These are phyloP conservation scores for Carcharodon carcharias DNA, from an alignment of 2,797 vertebrate species.

Conservation along the genomic window DNA sequence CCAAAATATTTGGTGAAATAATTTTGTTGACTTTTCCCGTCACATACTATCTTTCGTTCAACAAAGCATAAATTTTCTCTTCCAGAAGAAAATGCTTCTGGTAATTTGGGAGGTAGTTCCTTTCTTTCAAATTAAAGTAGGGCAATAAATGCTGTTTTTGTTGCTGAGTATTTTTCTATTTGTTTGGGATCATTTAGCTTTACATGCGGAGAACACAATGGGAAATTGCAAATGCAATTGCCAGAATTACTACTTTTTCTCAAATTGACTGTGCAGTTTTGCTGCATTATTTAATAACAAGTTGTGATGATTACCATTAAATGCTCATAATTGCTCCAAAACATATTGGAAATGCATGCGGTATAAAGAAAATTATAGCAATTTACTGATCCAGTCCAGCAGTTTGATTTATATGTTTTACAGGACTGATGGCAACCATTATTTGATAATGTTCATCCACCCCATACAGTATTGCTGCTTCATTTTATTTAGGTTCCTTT, in stretches of 20 bases:
- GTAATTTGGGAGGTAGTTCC: not conserved
- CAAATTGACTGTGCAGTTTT: not conserved
- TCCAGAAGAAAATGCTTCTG: not conserved
- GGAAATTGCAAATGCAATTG: not conserved
- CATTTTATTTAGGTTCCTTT: not conserved
- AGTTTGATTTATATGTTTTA: not conserved
- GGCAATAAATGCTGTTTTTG: not conserved
- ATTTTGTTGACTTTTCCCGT: not conserved
- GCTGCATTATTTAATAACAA: not conserved
- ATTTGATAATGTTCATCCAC: not conserved
- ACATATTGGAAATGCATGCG: not conserved
- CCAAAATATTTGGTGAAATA: not conserved
- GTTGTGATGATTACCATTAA: not conserved
- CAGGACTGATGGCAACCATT: not conserved
- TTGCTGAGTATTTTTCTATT: not conserved
- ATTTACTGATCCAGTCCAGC: not conserved
- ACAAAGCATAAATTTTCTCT: not conserved
- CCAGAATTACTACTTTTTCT: not conserved
- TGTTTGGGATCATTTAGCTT: not conserved
- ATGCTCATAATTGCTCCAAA: not conserved
- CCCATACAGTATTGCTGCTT: not conserved
- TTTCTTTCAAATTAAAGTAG: not conserved
- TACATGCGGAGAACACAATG: not conserved
- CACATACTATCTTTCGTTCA: not conserved
- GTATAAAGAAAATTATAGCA: not conserved